These are phyloP conservation scores for Vulpes lagopus DNA, from an alignment of 2,113 vertebrate genomes.

Conservation along the genomic window DNA sequence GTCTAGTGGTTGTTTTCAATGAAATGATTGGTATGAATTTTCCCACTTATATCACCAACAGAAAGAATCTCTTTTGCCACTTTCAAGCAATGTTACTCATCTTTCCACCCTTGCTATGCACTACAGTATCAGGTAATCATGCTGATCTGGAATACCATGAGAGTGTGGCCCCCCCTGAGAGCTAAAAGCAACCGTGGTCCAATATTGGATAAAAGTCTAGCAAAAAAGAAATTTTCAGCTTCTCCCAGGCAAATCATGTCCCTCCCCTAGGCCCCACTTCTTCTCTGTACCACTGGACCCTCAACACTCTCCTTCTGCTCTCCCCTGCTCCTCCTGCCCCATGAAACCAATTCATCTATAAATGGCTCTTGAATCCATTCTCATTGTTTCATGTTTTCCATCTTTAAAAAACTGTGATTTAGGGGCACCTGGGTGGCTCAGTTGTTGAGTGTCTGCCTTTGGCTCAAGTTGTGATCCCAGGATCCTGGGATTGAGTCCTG, in stretches of 20 bases:
- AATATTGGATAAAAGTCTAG: not conserved
- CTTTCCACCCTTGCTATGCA: not conserved
- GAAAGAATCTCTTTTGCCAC: not conserved
- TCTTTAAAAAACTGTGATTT: conserved; percentile 15
- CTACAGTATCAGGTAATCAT: no score
- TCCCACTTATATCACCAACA: not conserved
- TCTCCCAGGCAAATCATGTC: not conserved
- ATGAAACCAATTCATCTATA: not conserved
- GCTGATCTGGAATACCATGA: not conserved
- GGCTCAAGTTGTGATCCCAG: no score
- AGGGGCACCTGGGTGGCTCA: no score
- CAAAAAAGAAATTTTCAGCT: not conserved
- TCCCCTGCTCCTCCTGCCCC: not conserved
- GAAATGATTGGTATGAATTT: not conserved
- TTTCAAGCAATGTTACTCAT: not conserved
- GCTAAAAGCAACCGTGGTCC: not conserved
- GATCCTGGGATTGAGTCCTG: no score
- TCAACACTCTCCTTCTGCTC: not conserved
- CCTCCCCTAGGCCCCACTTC: not conserved
- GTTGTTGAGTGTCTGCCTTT: no score
- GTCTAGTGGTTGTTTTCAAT: not conserved
- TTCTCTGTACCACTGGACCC: not conserved
- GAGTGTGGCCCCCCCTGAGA: no score
- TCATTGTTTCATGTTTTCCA: conserved; percentile 57
- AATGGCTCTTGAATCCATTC: not conserved